These are phyloP conservation scores for Cathartes aura DNA, from an alignment of 2,113 vertebrate species.

Conservation along the genomic window DNA sequence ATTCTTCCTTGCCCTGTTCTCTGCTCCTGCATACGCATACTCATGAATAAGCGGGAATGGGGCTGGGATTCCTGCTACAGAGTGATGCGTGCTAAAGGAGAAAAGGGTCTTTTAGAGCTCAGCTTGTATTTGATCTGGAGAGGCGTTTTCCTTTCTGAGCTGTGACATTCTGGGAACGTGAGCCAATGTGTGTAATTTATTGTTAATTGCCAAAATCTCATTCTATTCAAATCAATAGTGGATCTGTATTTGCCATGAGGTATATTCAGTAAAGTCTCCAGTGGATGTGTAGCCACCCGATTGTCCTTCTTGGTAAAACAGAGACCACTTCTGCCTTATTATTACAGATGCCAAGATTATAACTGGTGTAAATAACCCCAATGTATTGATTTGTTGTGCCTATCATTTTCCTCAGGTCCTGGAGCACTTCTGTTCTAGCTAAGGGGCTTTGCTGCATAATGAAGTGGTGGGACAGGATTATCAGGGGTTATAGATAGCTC, in stretches of 20 bases:
- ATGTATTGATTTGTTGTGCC: neutral
- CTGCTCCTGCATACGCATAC: neutral
- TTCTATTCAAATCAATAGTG: neutral
- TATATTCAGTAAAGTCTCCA: neutral
- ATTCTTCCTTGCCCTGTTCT: constrained; percentile 49
- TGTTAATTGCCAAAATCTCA: neutral
- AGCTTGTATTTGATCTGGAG: constrained; percentile 16
- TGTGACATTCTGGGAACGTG: neutral
- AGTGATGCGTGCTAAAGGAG: constrained; percentile 6
- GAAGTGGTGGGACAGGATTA: accelerated
- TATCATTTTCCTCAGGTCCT: accelerated
- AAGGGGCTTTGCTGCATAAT: neutral
- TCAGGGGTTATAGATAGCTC: neutral
- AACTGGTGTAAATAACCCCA: neutral
- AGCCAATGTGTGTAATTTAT: neutral
- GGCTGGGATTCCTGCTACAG: constrained; percentile 55
- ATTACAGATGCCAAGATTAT: neutral
- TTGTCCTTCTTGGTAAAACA: neutral
- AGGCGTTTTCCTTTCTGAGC: neutral
- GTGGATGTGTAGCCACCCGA: neutral
- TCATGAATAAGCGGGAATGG: constrained; percentile 58
- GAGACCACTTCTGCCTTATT: neutral
- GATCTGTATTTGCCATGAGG: neutral
- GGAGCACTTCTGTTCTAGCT: accelerated
- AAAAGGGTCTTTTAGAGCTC: constrained; percentile 41